These are phyloP conservation scores for Eubasilissa splendida DNA, from an alignment of 2,888 invertebrate genomes.

Conservation along the genomic window DNA sequence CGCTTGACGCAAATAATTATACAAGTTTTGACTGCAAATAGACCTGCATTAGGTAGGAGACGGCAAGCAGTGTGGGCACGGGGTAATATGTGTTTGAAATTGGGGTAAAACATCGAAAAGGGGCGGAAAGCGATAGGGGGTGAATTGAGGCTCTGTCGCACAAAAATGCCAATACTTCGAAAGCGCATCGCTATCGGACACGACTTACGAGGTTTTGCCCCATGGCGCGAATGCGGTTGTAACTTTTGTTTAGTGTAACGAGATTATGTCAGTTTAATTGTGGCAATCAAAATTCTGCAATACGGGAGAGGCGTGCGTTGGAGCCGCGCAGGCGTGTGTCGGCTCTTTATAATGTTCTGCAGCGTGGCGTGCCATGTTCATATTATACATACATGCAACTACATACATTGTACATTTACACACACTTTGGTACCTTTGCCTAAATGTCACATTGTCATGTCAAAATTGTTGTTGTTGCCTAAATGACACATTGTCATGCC, in stretches of 20 bases:
- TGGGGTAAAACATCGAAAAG: conserved; percentile 26
- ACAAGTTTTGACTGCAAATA: conserved; percentile 11
- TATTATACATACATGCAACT: no score
- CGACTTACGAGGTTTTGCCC: conserved; percentile 56
- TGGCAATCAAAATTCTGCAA: conserved; percentile 56
- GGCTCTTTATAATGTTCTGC: conserved; percentile 25
- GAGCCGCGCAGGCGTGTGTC: conserved; percentile 1
- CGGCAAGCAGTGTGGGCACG: conserved; percentile 8
- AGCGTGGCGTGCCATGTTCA: not conserved
- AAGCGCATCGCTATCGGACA: conserved; percentile 44
- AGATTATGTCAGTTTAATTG: conserved; percentile 58
- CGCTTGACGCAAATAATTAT: conserved; percentile 8
- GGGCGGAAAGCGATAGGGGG: conserved; percentile 12
- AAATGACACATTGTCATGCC: no score
- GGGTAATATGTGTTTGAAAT: conserved; percentile 20
- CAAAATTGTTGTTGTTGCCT: no score
- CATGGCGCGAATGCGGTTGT: conserved; percentile 47
- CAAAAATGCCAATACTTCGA: conserved; percentile 46
- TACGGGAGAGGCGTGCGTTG: conserved; percentile 11
- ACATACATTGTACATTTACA: no score
- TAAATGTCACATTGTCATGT: no score
- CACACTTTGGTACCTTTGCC: no score
- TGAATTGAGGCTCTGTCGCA: conserved; percentile 24
- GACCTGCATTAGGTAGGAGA: not conserved
- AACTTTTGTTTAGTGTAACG: conserved; percentile 58